Evolutionary conservation across 2,113 vertebrate species (phyloP).

Genomic region (Dasyurus viverrinus): DNA sequence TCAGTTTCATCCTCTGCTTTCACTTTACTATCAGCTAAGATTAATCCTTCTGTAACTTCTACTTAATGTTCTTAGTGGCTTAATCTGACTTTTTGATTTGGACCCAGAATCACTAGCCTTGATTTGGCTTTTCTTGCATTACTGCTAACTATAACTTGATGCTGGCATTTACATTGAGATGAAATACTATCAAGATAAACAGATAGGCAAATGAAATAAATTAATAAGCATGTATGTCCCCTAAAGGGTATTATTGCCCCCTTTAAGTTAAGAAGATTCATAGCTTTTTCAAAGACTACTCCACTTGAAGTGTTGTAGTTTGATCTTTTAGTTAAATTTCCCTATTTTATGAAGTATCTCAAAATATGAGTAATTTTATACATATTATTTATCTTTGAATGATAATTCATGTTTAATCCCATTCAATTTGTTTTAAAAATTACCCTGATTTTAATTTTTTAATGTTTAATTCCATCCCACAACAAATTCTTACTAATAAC

Average conservation of each 20-base stretch:
- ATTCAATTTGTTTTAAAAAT: neutral
- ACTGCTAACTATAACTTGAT: neutral
- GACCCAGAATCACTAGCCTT: neutral
- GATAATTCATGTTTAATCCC: neutral
- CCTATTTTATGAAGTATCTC: neutral
- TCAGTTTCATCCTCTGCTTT: neutral
- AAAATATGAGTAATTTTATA: neutral
- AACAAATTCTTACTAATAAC: neutral
- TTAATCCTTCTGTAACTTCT: neutral
- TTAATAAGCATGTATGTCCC: neutral
- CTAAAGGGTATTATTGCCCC: too few relatives aligned
- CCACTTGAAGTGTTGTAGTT: neutral
- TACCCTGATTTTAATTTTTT: neutral
- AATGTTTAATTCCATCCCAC: neutral
- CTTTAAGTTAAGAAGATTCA: neutral
- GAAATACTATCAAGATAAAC: neutral
- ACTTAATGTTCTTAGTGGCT: neutral
- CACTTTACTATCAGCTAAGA: neutral
- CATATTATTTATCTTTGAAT: neutral
- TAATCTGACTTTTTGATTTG: neutral
- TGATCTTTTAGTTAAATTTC: neutral
- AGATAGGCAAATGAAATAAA: neutral
- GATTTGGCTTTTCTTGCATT: too few relatives aligned
- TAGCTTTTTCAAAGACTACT: neutral
- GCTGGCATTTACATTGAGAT: neutral